phyloP scores from a whole-genome alignment of 2,888 invertebrate genomes.

The Ferrisia virgata region DNA sequence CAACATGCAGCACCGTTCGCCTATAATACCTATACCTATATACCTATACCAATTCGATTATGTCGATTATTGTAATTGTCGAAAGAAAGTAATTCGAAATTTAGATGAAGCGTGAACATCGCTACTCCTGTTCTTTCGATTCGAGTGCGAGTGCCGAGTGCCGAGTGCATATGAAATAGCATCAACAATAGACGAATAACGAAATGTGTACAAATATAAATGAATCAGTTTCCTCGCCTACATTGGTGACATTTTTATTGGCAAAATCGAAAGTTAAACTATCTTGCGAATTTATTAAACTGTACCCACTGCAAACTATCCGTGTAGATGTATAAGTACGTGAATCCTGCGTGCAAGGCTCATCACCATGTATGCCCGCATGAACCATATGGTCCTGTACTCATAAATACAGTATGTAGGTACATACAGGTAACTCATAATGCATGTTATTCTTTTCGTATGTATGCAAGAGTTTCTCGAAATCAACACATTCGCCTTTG shows the following conservation, averaged over 20 bases:
- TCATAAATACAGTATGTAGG: neutral
- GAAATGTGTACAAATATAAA: slow-evolving; percentile 24
- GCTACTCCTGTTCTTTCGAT: neutral
- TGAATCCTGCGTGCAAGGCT: neutral
- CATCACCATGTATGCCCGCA: neutral
- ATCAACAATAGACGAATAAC: neutral
- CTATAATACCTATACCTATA: neutral
- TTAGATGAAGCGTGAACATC: slow-evolving; percentile 42
- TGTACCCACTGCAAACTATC: neutral
- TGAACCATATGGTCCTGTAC: neutral
- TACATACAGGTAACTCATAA: neutral
- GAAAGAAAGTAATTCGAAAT: slow-evolving; percentile 44
- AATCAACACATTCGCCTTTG: neutral
- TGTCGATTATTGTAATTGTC: slow-evolving; percentile 44
- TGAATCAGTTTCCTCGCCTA: slow-evolving; percentile 19
- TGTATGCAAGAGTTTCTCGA: neutral
- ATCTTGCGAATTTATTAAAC: neutral
- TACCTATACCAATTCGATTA: slow-evolving; percentile 41
- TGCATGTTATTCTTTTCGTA: neutral
- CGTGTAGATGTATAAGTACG: neutral
- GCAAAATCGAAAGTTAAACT: slow-evolving; percentile 20
- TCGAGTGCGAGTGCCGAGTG: no score
- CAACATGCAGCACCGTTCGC: neutral
- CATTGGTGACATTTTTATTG: slow-evolving; percentile 15
- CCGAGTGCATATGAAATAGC: slow-evolving; percentile 14